phyloP scores from a whole-genome alignment of 2,888 invertebrate genomes.

The Mythimna loreyi region DNA sequence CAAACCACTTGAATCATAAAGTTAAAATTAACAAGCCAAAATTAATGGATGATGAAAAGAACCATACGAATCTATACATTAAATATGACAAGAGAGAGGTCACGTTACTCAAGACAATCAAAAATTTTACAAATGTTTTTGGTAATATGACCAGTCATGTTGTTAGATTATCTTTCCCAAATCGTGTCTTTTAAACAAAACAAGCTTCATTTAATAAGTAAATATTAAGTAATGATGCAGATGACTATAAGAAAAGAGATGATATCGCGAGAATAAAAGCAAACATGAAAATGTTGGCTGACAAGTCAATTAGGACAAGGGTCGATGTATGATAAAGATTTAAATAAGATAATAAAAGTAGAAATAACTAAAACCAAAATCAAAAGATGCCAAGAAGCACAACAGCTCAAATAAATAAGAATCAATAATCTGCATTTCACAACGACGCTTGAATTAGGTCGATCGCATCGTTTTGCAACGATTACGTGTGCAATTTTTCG shows the following conservation, averaged over 20 bases:
- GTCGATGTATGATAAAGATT: not conserved
- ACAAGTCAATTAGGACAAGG: not conserved
- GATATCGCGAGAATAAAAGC: not conserved
- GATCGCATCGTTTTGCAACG: constrained; percentile 63
- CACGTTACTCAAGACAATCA: not conserved
- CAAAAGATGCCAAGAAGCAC: constrained; percentile 8
- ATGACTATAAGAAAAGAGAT: not conserved
- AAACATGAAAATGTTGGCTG: not conserved
- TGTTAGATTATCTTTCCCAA: too few species aligned
- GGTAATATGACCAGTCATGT: too few species aligned
- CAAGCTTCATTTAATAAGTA: not conserved
- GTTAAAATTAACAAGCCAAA: not conserved
- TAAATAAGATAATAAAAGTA: not conserved
- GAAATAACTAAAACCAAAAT: not conserved
- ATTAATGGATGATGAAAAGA: not conserved
- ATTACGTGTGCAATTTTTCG: constrained; percentile 62
- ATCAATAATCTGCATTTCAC: constrained; percentile 46
- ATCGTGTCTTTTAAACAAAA: too few species aligned
- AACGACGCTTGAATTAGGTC: constrained; percentile 60
- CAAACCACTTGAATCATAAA: too few species aligned
- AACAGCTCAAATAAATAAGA: constrained; percentile 30
- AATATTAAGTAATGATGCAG: not conserved
- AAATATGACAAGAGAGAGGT: not conserved
- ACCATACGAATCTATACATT: not conserved
- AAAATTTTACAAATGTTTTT: too few species aligned